These are phyloP conservation scores for Zeugodacus cucurbitae DNA, from an alignment of 1,140 invertebrate genomes.

Conservation along the genomic window DNA sequence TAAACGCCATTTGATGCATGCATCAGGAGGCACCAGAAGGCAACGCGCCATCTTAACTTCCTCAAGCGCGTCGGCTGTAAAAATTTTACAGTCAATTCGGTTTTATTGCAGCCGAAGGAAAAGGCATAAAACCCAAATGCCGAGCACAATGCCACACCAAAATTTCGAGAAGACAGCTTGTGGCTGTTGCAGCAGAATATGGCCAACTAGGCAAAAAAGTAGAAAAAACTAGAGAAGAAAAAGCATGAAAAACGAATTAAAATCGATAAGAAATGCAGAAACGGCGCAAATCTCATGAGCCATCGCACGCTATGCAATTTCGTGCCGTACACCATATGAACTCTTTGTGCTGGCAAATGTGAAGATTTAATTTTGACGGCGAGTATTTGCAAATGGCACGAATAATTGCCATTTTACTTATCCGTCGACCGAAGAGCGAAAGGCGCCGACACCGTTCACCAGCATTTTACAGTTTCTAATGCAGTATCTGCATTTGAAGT, in stretches of 20 bases:
- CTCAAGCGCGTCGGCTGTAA: conserved; percentile 44
- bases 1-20: background rate
- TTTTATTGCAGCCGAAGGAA: conserved; percentile 50
- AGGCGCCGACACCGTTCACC: no score
- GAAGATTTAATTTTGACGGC: background rate
- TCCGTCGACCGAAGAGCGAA: background rate
- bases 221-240: background rate
- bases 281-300: background rate
- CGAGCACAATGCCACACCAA: conserved; percentile 43
- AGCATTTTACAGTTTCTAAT: no score
- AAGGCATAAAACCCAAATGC: conserved; percentile 24
- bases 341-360: background rate
- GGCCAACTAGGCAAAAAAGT: background rate
- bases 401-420: background rate
- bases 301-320: background rate
- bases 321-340: background rate
- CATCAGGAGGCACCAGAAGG: background rate
- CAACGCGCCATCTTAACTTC: background rate
- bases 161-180: no score
- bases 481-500: no score
- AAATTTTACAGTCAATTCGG: conserved; percentile 56
- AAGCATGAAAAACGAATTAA: background rate
- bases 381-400: background rate
- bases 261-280: conserved; percentile 11
- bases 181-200: background rate